Evolutionary conservation across 2,797 vertebrate genomes (phyloP).

Genomic region (Chrysolophus pictus): DNA sequence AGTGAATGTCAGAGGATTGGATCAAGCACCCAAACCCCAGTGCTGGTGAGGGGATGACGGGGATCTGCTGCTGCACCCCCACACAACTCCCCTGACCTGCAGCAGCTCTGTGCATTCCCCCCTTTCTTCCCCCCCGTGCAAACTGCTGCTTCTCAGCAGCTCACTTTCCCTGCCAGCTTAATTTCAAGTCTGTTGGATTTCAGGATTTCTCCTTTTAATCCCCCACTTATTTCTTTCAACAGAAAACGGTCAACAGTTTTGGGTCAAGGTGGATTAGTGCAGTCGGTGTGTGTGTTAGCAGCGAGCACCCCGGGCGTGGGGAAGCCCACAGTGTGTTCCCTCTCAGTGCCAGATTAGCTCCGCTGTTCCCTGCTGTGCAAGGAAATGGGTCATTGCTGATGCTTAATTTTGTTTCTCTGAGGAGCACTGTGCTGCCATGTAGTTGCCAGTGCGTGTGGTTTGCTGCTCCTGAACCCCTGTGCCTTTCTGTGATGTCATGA

Average conservation of each 20-base stretch:
- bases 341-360: neutral
- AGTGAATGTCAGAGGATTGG: neutral
- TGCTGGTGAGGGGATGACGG: neutral
- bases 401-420: neutral
- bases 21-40: accelerated
- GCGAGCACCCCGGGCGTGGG: neutral
- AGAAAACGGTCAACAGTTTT: slow-evolving; percentile 3
- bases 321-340: neutral
- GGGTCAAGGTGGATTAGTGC: slow-evolving; percentile 1
- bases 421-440: neutral
- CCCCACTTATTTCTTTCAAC: slow-evolving; percentile 33
- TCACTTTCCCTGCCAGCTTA: neutral
- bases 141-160: slow-evolving; percentile 21
- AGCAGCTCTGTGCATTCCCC: neutral
- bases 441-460: accelerated
- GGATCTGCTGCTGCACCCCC: neutral
- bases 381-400: slow-evolving; percentile 35
- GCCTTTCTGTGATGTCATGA: neutral
- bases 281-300: neutral
- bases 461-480: neutral
- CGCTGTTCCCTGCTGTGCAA: neutral
- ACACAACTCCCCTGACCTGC: accelerated
- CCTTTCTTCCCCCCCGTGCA: neutral
- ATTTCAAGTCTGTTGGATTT: slow-evolving; percentile 46
- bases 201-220: slow-evolving; percentile 36